These are phyloP conservation scores for Paraplagusia blochii DNA, from an alignment of 2,113 vertebrate genomes.

Conservation along the genomic window DNA sequence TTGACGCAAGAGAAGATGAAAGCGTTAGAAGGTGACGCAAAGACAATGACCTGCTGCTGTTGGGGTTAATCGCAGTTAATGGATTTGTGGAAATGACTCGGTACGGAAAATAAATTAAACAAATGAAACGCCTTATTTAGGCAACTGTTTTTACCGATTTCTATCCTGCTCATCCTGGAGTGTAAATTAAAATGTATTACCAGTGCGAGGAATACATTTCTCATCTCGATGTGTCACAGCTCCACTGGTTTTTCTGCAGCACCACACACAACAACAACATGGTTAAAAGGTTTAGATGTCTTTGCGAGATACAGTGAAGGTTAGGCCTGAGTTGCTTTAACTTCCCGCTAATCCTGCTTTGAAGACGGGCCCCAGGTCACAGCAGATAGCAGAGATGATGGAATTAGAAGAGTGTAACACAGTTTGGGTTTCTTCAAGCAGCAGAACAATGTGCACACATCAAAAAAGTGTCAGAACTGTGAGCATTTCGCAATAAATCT, in stretches of 20 bases:
- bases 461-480: constrained; percentile 41
- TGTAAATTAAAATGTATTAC: not conserved
- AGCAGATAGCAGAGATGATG: constrained; percentile 26
- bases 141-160: too few species aligned
- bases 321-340: constrained; percentile 37
- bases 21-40: not conserved
- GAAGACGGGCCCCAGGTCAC: constrained; percentile 33
- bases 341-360: constrained; percentile 33
- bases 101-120: not conserved
- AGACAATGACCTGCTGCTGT: not conserved
- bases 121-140: too few species aligned
- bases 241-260: not conserved
- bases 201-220: not conserved
- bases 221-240: constrained; percentile 7
- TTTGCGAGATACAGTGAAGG: constrained; percentile 37
- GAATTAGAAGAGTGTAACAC: constrained; percentile 41
- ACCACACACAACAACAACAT: constrained; percentile 20
- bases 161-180: too few species aligned
- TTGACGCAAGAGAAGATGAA: constrained; percentile 13
- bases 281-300: constrained; percentile 38
- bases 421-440: constrained; percentile 16
- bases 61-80: constrained; percentile 32
- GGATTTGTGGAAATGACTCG: not conserved
- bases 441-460: constrained; percentile 17
- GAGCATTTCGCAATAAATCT: constrained; percentile 41